Evolutionary conservation across 2,888 invertebrate species (phyloP).

Genomic region (Drymonia ruficornis): DNA sequence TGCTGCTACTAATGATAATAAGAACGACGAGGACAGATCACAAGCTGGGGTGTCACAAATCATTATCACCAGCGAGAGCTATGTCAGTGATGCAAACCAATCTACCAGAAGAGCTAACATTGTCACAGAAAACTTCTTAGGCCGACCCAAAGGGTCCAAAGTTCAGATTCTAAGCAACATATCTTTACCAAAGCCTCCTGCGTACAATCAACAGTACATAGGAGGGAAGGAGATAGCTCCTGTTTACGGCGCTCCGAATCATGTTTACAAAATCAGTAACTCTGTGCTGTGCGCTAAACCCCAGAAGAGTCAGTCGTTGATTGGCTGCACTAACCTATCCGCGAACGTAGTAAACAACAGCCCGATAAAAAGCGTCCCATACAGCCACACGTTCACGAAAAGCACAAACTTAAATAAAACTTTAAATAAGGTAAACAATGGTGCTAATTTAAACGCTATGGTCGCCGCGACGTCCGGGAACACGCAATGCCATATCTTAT

Average conservation of each 20-base stretch:
- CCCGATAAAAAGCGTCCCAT: conserved; percentile 74
- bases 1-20: conserved; percentile 60
- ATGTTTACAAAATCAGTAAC: conserved; percentile 75
- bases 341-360: conserved; percentile 69
- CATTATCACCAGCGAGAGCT: conserved; percentile 78
- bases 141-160: conserved; percentile 72
- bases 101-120: conserved; percentile 68
- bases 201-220: conserved; percentile 70
- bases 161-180: conserved; percentile 82
- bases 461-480: conserved; percentile 71
- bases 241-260: conserved; percentile 73
- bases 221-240: conserved; percentile 68
- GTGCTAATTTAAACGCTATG: conserved; percentile 78
- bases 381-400: conserved; percentile 73
- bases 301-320: conserved; percentile 71
- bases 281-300: conserved; percentile 74
- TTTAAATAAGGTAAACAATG: conserved; percentile 75
- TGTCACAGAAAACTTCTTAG: conserved; percentile 70
- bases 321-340: conserved; percentile 68
- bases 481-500: conserved; percentile 78
- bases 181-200: conserved; percentile 73
- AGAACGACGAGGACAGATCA: conserved; percentile 68
- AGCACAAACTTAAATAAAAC: conserved; percentile 73
- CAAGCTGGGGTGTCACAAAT: conserved; percentile 75
- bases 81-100: conserved; percentile 66